Conservation (phyloP, 2,113 vertebrate genomes). For the Podilymbus podiceps region DNA sequence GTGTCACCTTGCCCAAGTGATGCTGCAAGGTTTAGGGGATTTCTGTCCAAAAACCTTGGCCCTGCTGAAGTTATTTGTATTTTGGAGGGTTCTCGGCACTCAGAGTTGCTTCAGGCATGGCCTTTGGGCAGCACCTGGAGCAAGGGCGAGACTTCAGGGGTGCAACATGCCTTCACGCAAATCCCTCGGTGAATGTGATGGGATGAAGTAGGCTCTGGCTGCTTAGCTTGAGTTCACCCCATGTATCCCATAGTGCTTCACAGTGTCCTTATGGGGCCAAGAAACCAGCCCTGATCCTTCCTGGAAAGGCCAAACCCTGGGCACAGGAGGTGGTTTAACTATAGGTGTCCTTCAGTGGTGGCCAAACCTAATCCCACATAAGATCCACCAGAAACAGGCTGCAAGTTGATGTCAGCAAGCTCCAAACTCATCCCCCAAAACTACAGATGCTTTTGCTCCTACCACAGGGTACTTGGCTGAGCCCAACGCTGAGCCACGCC, state of each 20-base stretch:
- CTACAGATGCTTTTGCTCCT: neutral
- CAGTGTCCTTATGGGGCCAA: neutral
- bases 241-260: neutral
- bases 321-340: neutral
- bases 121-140: neutral
- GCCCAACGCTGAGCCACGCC: rapidly evolving
- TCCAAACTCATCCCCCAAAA: neutral
- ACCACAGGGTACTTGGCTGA: neutral
- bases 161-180: neutral
- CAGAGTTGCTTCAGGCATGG: neutral
- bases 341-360: neutral
- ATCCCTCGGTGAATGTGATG: neutral
- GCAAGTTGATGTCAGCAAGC: neutral
- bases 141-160: neutral
- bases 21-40: neutral
- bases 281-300: neutral
- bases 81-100: neutral
- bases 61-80: neutral
- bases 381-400: neutral
- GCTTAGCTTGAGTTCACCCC: neutral
- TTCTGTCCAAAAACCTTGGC: neutral
- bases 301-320: neutral
- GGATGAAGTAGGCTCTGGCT: neutral
- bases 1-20: too few species aligned
- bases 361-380: neutral